These are phyloP conservation scores for Austrolebias charrua DNA, from an alignment of 2,797 vertebrate species.

Conservation along the genomic window DNA sequence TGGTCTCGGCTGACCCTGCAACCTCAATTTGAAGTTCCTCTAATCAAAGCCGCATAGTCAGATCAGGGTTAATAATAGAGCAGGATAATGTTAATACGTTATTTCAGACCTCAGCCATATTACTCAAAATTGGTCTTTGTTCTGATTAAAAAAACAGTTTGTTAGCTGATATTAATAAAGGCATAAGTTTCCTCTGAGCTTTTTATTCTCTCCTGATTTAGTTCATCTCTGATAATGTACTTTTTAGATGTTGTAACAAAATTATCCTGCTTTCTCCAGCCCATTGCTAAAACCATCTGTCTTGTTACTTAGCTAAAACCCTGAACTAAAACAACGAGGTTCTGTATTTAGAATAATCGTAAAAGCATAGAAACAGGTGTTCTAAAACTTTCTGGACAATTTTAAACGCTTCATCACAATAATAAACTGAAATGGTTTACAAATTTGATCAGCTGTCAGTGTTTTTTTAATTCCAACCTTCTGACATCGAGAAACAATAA, in stretches of 20 bases:
- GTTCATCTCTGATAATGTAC: constrained; percentile 59
- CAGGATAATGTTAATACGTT: constrained; percentile 21
- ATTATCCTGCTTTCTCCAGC: constrained; percentile 40
- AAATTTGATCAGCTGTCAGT: not conserved
- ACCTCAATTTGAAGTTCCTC: constrained; percentile 47
- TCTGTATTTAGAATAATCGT: constrained; percentile 11
- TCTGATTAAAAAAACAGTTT: constrained; percentile 34
- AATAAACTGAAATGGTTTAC: not conserved
- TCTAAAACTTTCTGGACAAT: too few relatives aligned
- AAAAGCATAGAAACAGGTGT: not conserved
- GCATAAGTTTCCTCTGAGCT: constrained; percentile 40
- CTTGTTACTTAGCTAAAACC: constrained; percentile 19
- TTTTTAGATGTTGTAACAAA: constrained; percentile 59
- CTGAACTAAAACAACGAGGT: constrained; percentile 2
- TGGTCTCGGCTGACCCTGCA: constrained; percentile 51
- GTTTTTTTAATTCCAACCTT: too few relatives aligned
- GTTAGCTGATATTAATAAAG: constrained; percentile 40
- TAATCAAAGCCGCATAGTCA: constrained; percentile 51
- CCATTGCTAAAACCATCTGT: constrained; percentile 19
- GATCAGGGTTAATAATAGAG: constrained; percentile 44
- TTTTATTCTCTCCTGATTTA: constrained; percentile 59
- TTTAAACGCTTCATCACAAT: not conserved
- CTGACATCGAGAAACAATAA: too few relatives aligned
- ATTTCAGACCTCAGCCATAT: constrained; percentile 28
- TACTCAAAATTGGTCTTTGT: constrained; percentile 4